Percentiles rank a stretch among this genome's conserved stretches.
Evolutionary conservation across 2,113 vertebrate genomes (phyloP).

Genomic region (Dicaeum eximium): DNA sequence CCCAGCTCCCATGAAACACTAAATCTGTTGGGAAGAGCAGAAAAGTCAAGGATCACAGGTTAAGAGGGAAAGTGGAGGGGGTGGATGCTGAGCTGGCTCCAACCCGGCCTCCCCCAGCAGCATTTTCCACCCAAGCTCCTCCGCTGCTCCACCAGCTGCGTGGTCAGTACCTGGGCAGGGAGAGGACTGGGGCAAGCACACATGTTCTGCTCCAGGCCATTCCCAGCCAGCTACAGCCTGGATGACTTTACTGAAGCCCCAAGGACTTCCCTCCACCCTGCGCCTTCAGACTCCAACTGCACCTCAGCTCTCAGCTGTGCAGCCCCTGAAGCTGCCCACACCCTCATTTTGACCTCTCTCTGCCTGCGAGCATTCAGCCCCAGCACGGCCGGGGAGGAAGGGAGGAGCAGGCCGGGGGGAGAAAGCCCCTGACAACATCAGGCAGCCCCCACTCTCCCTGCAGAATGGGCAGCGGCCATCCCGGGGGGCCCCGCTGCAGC

Average conservation of each 20-base stretch:
- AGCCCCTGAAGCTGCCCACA: constrained; percentile 64
- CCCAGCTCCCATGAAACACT: neutral
- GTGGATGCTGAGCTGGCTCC: neutral
- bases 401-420: constrained; percentile 60
- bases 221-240: neutral
- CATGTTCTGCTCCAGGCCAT: constrained; percentile 51
- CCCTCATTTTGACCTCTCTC: constrained; percentile 71
- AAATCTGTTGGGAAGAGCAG: neutral
- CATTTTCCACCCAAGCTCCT: neutral
- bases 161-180: neutral
- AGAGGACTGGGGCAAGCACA: constrained; percentile 11
- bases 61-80: neutral
- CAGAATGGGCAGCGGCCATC: constrained; percentile 50
- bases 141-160: neutral
- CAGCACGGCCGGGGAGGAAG: constrained; percentile 66
- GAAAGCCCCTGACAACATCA: constrained; percentile 46
- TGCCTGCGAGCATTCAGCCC: constrained; percentile 63
- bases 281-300: constrained; percentile 18
- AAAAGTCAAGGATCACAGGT: neutral
- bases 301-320: constrained; percentile 67
- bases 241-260: constrained; percentile 9
- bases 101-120: neutral
- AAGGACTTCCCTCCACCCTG: constrained; percentile 23
- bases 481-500: constrained; percentile 40
- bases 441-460: constrained; percentile 41